Evolutionary conservation across 2,797 vertebrate species (phyloP).

Genomic region (Catharus ustulatus): DNA sequence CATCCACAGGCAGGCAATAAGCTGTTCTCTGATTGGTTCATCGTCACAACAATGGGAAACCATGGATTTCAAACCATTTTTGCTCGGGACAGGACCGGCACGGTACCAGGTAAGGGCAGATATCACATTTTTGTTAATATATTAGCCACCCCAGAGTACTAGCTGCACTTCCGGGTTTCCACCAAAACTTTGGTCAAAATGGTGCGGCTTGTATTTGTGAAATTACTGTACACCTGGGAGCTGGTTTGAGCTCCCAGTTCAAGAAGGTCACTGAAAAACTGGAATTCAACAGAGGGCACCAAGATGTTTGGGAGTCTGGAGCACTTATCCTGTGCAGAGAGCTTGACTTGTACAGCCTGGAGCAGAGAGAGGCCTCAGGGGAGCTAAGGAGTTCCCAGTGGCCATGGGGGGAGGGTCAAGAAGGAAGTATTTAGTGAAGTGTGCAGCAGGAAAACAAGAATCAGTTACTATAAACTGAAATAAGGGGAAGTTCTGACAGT

Average conservation of each 20-base stretch:
- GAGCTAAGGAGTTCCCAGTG: not conserved
- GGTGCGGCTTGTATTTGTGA: too few species aligned
- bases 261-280: not conserved
- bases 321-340: not conserved
- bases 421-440: not conserved
- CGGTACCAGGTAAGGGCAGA: too few species aligned
- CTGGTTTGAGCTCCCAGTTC: not conserved
- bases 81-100: too few species aligned
- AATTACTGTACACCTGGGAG: not conserved
- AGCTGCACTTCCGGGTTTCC: too few species aligned
- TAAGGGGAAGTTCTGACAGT: not conserved
- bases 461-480: not conserved
- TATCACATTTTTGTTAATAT: too few species aligned
- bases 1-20: too few species aligned
- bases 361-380: not conserved
- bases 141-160: too few species aligned
- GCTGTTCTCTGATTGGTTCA: too few species aligned
- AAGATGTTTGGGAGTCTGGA: not conserved
- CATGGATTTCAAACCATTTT: too few species aligned
- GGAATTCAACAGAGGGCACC: not conserved
- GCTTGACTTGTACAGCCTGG: not conserved
- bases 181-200: too few species aligned
- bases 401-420: not conserved
- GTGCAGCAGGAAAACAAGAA: not conserved
- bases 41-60: too few species aligned